Evolutionary conservation across 2,888 invertebrate species (phyloP).

Genomic region (Argynnis bischoffii): DNA sequence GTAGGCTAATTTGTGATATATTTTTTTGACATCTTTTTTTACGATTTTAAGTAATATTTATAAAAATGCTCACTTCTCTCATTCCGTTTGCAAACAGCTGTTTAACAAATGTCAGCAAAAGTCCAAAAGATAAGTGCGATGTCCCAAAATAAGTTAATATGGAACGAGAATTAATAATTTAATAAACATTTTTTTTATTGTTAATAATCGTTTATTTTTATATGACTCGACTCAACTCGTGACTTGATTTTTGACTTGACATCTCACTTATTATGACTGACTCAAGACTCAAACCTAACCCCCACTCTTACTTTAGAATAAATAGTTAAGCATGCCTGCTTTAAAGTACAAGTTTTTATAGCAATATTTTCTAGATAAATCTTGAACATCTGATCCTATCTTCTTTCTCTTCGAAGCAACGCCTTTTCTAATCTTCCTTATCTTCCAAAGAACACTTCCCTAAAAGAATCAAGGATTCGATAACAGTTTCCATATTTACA

Average conservation of each 20-base stretch:
- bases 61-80: slow-evolving; percentile 43
- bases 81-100: slow-evolving; percentile 50
- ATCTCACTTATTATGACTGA: slow-evolving; percentile 71
- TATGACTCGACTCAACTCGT: slow-evolving; percentile 45
- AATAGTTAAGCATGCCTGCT: slow-evolving; percentile 14
- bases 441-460: slow-evolving; percentile 25
- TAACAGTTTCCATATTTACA: slow-evolving; percentile 69
- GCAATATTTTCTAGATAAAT: not conserved
- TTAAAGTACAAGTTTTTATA: not conserved
- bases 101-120: slow-evolving; percentile 53
- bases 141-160: slow-evolving; percentile 60
- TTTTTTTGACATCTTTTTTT: slow-evolving; percentile 42
- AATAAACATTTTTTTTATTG: slow-evolving; percentile 62
- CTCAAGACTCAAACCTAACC: slow-evolving; percentile 33
- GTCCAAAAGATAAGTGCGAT: slow-evolving; percentile 71
- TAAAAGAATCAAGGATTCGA: slow-evolving; percentile 59
- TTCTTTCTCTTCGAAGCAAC: slow-evolving; percentile 1
- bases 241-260: slow-evolving; percentile 57
- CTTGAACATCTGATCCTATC: slow-evolving; percentile 2
- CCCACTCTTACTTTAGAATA: slow-evolving; percentile 4
- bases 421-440: slow-evolving; percentile 5
- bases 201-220: slow-evolving; percentile 52
- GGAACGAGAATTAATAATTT: slow-evolving; percentile 50
- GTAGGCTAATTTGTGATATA: slow-evolving; percentile 38
- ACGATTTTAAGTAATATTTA: slow-evolving; percentile 42